Evolutionary conservation across 2,113 vertebrate species (phyloP).

Genomic region (Asarcornis scutulata): DNA sequence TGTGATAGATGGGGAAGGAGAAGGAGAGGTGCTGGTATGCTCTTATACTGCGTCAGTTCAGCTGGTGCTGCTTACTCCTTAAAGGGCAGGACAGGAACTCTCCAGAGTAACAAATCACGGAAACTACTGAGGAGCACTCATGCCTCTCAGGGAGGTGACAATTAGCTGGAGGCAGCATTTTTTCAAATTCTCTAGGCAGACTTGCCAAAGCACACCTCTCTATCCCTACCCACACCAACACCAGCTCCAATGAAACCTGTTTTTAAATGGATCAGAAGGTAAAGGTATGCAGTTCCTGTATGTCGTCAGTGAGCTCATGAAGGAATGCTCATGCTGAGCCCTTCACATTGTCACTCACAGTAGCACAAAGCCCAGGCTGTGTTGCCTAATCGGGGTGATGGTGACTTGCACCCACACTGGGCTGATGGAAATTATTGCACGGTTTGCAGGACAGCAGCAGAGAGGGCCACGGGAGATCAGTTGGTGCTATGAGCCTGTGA

Average conservation of each 20-base stretch:
- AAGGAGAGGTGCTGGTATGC: neutral
- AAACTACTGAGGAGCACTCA: neutral
- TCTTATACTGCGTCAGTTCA: neutral
- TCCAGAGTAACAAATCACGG: neutral
- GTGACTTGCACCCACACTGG: neutral
- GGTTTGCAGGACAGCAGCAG: conserved; percentile 7
- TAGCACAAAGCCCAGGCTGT: neutral
- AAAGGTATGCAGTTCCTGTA: neutral
- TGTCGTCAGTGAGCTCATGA: neutral
- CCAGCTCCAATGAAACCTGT: neutral
- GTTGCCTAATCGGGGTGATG: neutral
- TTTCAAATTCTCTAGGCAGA: neutral
- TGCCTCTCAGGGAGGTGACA: neutral
- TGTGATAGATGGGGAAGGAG: neutral
- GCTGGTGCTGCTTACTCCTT: neutral
- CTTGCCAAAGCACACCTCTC: neutral
- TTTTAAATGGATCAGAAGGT: neutral
- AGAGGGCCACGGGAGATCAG: neutral
- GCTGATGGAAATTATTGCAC: neutral
- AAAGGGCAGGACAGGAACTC: neutral
- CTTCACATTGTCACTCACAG: neutral
- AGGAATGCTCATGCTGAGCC: neutral
- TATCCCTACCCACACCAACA: neutral
- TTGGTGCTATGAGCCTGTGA: neutral
- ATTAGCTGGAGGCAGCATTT: neutral